Base-by-base conservation (phyloP, 37 sponge, comb jelly and placozoan genomes). In the Haliclona indistincta region DNA sequence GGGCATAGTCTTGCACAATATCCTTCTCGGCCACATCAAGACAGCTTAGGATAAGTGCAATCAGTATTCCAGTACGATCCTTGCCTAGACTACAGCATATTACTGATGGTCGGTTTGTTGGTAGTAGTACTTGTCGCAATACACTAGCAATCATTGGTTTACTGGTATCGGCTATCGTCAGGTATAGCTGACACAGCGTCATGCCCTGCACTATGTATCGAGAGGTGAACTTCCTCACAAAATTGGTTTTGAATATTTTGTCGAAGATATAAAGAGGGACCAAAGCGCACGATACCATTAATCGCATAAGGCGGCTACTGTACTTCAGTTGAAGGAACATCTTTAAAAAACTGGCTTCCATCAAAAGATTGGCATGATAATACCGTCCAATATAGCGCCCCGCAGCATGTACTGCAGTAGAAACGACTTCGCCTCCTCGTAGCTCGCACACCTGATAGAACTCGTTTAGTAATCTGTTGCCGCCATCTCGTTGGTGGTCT, bases 21-120 rank as follows among this genome's bases (percentile, higher is more conserved):
- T 26, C 58, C 61, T 72, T 75, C 29, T 79, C 80, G 17, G 71
- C 75, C 42, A 86, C 80, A 32, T 60, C 80, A 13, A 79, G 44
- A 34, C 71, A 71, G 29, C 55, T 63, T 15, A 86, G 68, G 0
- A 86, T 36, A 20, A 86, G 69, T 33, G 80, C 74, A 3, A 73
- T 44, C 4, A 86, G 15, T 1, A 86, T 52, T 7, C 86, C 86
- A 28, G 86, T 86, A 0, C 86, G 38, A 38, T 86, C 86, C 70
- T 86, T 86, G 33, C 86, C 86, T 62, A 79, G 80, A 2, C 74
- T 33, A 43, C 86, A 86, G 39, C 79, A 74, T 13, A 86, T 82
- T 4, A 86, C 2, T 22, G 56, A 35, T 35, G 86, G 86, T 20
- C 67, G 75, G 80, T 80, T 80, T 1, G 23, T 23, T 4, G 41